A percentile compares a stretch with the other conserved stretches of the same genome.
Evolutionary conservation across 2,797 vertebrate genomes (phyloP).

Genomic region (Muscicapa comitata): DNA sequence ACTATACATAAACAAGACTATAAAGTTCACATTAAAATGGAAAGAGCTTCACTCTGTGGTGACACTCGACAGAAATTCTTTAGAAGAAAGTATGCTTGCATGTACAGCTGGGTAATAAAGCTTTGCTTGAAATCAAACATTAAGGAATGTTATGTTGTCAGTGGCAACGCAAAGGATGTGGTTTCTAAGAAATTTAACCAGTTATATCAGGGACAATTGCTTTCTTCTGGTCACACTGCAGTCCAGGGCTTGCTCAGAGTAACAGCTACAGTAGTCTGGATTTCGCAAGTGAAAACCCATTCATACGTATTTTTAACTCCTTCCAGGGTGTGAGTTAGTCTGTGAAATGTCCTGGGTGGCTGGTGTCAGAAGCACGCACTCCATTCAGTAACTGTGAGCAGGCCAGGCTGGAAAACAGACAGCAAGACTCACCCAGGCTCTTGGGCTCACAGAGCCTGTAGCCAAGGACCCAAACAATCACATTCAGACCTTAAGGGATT

Average conservation of each 20-base stretch:
- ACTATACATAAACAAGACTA: not conserved
- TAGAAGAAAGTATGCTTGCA: not conserved
- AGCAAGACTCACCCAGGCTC: not conserved
- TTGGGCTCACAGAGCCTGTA: not conserved
- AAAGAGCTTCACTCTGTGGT: not conserved
- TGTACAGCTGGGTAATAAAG: slow-evolving; percentile 15
- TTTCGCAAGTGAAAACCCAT: not conserved
- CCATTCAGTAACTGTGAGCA: not conserved
- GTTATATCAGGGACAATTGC: slow-evolving; percentile 2
- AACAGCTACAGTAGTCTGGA: not conserved
- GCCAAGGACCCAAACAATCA: not conserved
- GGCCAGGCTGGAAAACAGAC: not conserved
- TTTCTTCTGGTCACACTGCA: slow-evolving; percentile 11
- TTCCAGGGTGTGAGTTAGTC: not conserved
- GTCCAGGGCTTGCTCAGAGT: not conserved
- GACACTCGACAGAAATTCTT: slow-evolving; percentile 6
- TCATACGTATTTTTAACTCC: not conserved
- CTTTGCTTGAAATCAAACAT: slow-evolving; percentile 29
- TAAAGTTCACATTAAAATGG: not conserved
- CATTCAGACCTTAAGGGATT: not conserved
- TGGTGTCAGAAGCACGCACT: not conserved
- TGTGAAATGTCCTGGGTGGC: not conserved
- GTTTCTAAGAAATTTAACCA: slow-evolving; percentile 56
- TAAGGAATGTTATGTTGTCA: slow-evolving; percentile 57
- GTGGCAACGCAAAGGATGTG: slow-evolving; percentile 54